These are phyloP conservation scores for Rynchops niger DNA, from an alignment of 2,113 vertebrate species.

Conservation along the genomic window DNA sequence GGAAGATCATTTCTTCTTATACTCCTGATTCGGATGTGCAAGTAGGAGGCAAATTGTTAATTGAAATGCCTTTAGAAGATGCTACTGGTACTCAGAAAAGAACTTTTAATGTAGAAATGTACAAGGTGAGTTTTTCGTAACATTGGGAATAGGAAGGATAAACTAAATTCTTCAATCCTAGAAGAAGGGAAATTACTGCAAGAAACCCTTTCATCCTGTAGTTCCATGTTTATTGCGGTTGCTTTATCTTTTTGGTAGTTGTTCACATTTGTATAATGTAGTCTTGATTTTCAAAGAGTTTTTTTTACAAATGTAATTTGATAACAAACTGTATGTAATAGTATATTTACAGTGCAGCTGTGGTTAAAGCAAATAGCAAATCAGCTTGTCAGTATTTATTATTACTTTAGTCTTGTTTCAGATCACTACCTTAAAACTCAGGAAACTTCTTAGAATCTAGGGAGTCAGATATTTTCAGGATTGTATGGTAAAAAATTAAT, in stretches of 20 bases:
- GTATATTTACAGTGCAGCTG: background rate
- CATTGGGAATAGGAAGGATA: background rate
- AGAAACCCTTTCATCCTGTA: background rate
- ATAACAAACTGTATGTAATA: background rate
- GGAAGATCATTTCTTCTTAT: conserved; percentile 83
- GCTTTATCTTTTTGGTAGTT: background rate
- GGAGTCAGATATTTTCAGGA: background rate
- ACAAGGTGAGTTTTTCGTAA: conserved; percentile 71
- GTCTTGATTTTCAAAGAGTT: background rate
- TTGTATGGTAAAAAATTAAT: background rate
- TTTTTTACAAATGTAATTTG: background rate
- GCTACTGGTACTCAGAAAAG: background rate
- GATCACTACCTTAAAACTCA: background rate
- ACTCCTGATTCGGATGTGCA: background rate
- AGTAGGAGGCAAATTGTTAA: conserved; percentile 39
- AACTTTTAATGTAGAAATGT: conserved; percentile 74
- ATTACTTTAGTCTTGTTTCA: background rate
- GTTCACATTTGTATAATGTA: background rate
- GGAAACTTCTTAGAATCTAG: background rate
- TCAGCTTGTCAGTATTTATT: background rate
- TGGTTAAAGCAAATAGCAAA: background rate
- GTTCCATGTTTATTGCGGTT: background rate
- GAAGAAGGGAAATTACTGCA: background rate
- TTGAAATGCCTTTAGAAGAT: conserved; percentile 73
- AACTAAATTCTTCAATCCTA: background rate